Evolutionary conservation across 1,140 invertebrate species (phyloP), one percentile per base, ranked within the genome.

Genomic region (Leucophenga varia): DNA sequence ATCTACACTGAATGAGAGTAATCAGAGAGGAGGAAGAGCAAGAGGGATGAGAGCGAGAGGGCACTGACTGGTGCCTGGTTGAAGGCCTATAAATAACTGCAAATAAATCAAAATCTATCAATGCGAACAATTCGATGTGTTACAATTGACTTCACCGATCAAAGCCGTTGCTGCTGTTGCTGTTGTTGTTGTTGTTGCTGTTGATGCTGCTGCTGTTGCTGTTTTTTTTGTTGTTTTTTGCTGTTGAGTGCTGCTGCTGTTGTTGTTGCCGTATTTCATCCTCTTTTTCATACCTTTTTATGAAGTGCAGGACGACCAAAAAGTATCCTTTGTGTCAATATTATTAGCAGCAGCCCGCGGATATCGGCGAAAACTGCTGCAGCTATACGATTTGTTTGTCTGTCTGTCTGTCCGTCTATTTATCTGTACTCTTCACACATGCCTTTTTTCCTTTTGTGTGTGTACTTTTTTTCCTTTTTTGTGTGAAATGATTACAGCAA

Each of bases 81-180:
- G 52, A 55, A 59, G 56, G 63, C 63, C 63, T 67, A 67, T 67
- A 67, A 67, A 67, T 67, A 67, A 67, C 63, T 63, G 63, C 63
- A 68, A 67, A 67, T 67, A 67, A 67, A 67, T 67, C 64, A 67
- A 67, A 68, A 68, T 67, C 64, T 68, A 67, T 67, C 64, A 67
- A 68, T 68, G 59, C 54, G 64, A 59, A 68, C 64, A 68, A 63
- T 67, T 67, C 64, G 59, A 67, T 68, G 54, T 67, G 64, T 67
- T 67, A 67, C 64, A 67, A 67, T 67, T 67, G 64, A 67, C 64
- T 67, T 67, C 64, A 63, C 64, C 64, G 64, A 67, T 67, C 64
- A 67, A 68, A 67, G 63, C 63, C 59, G 50, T 59, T 44, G n/a
- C n/a, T n/a, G n/a, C n/a, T n/a, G n/a, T n/a, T n/a, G n/a, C n/a